Percentiles rank a stretch among this genome's conserved stretches.
phyloP scores from a whole-genome alignment of 35 echinoderm and acorn worm genomes.

The Lytechinus pictus region DNA sequence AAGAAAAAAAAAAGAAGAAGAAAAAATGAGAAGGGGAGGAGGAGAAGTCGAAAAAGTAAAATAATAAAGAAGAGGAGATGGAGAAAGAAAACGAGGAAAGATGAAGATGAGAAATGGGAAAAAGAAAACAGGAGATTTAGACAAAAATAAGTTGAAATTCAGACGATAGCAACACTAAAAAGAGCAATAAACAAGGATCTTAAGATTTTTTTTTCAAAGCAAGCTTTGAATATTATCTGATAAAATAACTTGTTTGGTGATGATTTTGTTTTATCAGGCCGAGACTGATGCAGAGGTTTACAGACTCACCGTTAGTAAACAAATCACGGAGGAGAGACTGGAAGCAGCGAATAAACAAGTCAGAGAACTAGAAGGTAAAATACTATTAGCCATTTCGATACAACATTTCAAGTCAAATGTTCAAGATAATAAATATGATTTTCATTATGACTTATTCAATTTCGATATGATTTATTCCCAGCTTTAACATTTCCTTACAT shows the following conservation, averaged over 20 bases:
- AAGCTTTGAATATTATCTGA: no score
- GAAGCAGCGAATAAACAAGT: conserved; percentile 51
- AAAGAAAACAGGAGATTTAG: no score
- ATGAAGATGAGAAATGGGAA: no score
- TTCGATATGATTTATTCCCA: no score
- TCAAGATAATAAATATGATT: no score
- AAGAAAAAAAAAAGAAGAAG: not conserved
- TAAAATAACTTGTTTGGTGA: not conserved
- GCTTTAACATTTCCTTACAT: no score
- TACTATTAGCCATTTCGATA: not conserved
- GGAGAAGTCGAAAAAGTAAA: not conserved
- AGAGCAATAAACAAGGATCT: no score
- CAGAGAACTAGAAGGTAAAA: conserved; percentile 51
- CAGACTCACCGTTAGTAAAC: not conserved
- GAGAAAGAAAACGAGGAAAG: no score
- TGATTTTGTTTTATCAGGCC: not conserved
- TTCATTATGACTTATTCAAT: no score
- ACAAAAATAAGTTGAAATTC: no score
- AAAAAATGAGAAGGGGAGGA: not conserved
- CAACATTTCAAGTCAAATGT: not conserved
- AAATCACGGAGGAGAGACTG: conserved; percentile 63
- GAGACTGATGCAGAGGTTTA: conserved; percentile 26
- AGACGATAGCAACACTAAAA: no score
- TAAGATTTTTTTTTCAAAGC: no score
- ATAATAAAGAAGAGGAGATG: not conserved